A percentile compares a stretch with the other conserved stretches of the same genome.
Conservation (phyloP, 2,113 vertebrate species). For the Hydrolagus affinis region DNA sequence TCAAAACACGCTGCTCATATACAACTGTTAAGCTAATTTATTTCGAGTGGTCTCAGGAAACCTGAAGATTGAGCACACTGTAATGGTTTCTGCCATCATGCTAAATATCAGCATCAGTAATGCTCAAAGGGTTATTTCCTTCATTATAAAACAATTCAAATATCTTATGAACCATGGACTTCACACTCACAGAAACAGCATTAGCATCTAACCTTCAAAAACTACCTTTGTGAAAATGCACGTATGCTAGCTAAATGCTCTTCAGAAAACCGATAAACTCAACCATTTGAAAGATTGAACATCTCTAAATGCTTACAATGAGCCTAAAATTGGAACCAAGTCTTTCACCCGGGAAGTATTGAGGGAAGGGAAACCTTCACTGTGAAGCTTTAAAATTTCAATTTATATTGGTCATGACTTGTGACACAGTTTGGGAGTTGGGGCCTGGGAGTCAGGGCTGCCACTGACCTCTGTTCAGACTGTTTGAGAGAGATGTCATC, state of each 20-base stretch:
- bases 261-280: neutral
- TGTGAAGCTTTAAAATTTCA: slow-evolving; percentile 73
- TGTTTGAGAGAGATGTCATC: slow-evolving; percentile 67
- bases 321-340: slow-evolving; percentile 43
- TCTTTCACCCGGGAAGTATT: slow-evolving; percentile 60
- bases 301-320: neutral
- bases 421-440: slow-evolving; percentile 60
- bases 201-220: neutral
- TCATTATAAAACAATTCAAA: neutral
- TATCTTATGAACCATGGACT: neutral
- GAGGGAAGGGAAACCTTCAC: slow-evolving; percentile 64
- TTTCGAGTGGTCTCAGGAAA: neutral
- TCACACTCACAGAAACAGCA: neutral
- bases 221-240: slow-evolving; percentile 3
- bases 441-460: slow-evolving; percentile 66
- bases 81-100: neutral
- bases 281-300: slow-evolving; percentile 12
- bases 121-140: neutral
- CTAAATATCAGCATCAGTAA: neutral
- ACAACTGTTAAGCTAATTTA: neutral
- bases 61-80: neutral
- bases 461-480: slow-evolving; percentile 70
- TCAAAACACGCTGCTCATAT: neutral
- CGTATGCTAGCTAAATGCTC: neutral
- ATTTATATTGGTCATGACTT: slow-evolving; percentile 76